Evolutionary conservation across 2,113 vertebrate genomes (phyloP), one percentile per base, ranked within the genome.

Genomic region (Dolichallabes microphthalmus): DNA sequence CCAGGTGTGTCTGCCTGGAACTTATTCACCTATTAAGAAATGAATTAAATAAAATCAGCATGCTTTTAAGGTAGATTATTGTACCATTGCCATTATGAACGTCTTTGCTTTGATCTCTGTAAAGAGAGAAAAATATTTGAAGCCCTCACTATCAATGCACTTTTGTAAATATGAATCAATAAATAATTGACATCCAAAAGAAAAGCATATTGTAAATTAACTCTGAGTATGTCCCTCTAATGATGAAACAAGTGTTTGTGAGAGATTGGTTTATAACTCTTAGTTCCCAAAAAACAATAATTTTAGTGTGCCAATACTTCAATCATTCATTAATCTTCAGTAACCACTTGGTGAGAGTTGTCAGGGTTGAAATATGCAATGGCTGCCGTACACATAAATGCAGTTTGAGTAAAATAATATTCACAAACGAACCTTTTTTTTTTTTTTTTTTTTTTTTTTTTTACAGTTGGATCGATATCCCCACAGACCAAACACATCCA

Each of bases 111-210:
- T 83, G 35, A 63, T 86, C 76, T 89, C 58, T 82, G 83, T 83
- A 52, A 88, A 80, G 63, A 82, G 94, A 92, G 94, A 94, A 91
- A 94, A 91, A 94, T 94, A 94, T 95, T 93, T 92, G 88, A 85
- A 93, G 91, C 89, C 93, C 93, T 92, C 80, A 94, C 93, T 89
- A 88, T 93, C 86, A 71, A 88, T 92, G 92, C 92, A 92, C 90
- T 91, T 89, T 88, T 93, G 90, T 90, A 90, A 88, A 90, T 89
- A 91, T 88, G 60, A 87, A 82, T 82, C 81, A 90, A 90, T 88
- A 89, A 89, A 90, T 90, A 92, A 91, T 92, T 86, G 81, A 85
- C 85, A 85, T 93, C 84, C 90, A 92, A 45, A 94, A 90, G 84
- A 79, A 88, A 92, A 91, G 89, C 88, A 61, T 90, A 89, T 93